phyloP scores from a whole-genome alignment of 2,888 invertebrate species.

The Imbricaverruca yamaguchii region DNA sequence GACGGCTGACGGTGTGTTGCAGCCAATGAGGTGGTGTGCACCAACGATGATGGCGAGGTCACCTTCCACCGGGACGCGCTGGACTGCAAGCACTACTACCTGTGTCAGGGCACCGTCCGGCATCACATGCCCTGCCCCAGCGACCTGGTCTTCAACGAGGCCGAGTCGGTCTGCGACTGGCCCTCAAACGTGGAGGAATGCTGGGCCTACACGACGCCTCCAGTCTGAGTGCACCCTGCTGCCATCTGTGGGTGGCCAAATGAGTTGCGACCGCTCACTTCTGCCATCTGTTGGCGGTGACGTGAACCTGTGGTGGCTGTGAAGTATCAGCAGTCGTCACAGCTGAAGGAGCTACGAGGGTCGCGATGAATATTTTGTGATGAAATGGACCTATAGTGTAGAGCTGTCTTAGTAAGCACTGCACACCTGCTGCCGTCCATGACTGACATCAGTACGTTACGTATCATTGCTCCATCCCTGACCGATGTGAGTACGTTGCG shows the following conservation, averaged over 20 bases:
- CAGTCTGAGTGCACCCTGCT: neutral
- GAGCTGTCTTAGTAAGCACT: no score
- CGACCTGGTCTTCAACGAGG: slow-evolving; percentile 84
- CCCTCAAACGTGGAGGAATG: slow-evolving; percentile 90
- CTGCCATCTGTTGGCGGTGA: neutral
- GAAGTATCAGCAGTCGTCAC: no score
- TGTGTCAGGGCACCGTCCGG: slow-evolving; percentile 91
- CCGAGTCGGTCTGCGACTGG: slow-evolving; percentile 93
- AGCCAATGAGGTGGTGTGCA: slow-evolving; percentile 83
- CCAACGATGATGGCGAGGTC: slow-evolving; percentile 87
- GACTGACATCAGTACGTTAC: no score
- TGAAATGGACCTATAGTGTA: no score
- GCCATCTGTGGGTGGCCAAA: neutral
- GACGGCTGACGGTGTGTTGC: slow-evolving; percentile 25
- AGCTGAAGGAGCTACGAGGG: no score
- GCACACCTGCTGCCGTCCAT: no score
- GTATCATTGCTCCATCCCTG: no score
- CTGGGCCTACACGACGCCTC: slow-evolving; percentile 27
- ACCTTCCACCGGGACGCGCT: slow-evolving; percentile 84
- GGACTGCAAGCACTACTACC: slow-evolving; percentile 89
- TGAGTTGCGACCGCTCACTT: neutral
- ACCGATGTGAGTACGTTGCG: no score
- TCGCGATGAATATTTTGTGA: no score
- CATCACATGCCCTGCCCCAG: slow-evolving; percentile 94
- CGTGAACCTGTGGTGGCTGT: no score